Percentiles rank a stretch among this genome's conserved stretches.
Conservation (phyloP, 2,113 vertebrate genomes). For the Myiozetetes cayanensis region DNA sequence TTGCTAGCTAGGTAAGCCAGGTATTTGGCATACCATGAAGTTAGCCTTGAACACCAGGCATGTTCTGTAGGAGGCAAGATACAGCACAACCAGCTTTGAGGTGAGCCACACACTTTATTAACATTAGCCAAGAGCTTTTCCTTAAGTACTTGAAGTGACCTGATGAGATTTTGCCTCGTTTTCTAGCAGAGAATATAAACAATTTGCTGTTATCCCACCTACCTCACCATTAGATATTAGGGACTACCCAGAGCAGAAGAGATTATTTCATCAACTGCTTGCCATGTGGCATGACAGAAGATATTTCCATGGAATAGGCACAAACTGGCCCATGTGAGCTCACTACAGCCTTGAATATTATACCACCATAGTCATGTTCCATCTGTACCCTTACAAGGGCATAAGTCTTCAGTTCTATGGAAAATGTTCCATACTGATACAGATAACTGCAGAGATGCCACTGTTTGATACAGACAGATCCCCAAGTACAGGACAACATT, state of each 20-base stretch:
- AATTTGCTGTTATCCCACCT: background rate
- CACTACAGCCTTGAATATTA: background rate
- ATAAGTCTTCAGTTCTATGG: background rate
- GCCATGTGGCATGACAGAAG: background rate
- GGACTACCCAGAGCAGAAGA: background rate
- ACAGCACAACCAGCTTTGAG: background rate
- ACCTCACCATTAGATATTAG: background rate
- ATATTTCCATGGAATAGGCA: background rate
- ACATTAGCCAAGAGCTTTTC: background rate
- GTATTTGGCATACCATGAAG: background rate
- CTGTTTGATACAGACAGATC: background rate
- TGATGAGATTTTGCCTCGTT: background rate
- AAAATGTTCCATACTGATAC: background rate
- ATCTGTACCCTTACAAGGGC: background rate
- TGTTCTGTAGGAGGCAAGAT: background rate
- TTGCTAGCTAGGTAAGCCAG: background rate
- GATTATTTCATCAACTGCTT: background rate
- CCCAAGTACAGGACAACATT: background rate
- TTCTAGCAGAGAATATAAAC: background rate
- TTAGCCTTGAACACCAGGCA: background rate
- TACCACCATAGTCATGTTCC: rapidly evolving
- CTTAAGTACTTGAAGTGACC: background rate
- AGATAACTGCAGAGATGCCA: background rate
- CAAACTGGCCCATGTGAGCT: background rate
- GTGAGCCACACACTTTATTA: background rate